phyloP scores from a whole-genome alignment of 2,113 vertebrate genomes.

The Anthoscopus minutus region DNA sequence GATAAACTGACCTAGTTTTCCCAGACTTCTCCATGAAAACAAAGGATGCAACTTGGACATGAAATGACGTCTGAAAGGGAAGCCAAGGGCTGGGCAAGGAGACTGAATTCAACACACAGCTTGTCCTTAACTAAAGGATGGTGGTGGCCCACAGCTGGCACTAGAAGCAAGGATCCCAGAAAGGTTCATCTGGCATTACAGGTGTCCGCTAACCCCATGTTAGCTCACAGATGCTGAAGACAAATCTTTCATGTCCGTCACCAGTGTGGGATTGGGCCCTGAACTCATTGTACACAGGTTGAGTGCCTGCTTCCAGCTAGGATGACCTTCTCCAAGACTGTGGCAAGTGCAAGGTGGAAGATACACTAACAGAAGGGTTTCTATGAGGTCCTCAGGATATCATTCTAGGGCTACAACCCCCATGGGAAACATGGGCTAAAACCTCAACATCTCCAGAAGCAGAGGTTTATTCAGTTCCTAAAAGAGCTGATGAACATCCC shows the following conservation, averaged over 20 bases:
- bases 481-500: not conserved
- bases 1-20: slow-evolving; percentile 76
- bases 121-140: not conserved
- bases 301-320: not conserved
- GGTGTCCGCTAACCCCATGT: not conserved
- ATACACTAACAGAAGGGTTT: not conserved
- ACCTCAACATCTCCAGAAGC: not conserved
- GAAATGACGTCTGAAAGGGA: not conserved
- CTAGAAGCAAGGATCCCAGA: not conserved
- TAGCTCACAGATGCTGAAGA: not conserved
- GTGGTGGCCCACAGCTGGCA: not conserved
- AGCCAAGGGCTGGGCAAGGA: not conserved
- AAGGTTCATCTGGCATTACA: not conserved
- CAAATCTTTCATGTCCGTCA: not conserved
- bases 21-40: slow-evolving; percentile 57
- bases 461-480: not conserved
- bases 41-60: slow-evolving; percentile 40
- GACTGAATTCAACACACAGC: not conserved
- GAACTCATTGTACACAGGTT: not conserved
- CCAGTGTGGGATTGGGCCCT: accelerated
- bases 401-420: not conserved
- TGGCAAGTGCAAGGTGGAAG: not conserved
- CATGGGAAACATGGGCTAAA: not conserved
- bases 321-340: not conserved
- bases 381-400: not conserved